Conservation (phyloP, 1,140 invertebrate species). For the Drosophila lacertosa region DNA sequence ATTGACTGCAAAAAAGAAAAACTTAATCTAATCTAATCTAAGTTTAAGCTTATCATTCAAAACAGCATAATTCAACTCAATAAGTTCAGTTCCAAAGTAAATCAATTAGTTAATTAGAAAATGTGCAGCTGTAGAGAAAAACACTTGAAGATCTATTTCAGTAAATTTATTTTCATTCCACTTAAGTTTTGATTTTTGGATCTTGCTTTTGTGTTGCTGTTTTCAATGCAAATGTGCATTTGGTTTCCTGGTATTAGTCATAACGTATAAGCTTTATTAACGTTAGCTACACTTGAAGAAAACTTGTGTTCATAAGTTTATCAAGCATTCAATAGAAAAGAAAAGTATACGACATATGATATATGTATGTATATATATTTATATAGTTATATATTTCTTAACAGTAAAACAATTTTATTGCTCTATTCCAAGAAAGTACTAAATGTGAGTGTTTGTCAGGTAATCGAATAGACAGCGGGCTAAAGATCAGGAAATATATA, state of each 20-base stretch:
- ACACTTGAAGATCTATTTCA: neutral
- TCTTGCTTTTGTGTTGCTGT: too few species aligned
- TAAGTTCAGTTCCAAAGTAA: too few species aligned
- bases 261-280: neutral
- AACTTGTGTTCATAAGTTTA: too few species aligned
- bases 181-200: neutral
- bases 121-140: neutral
- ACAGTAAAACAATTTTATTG: neutral
- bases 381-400: neutral
- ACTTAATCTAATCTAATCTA: neutral
- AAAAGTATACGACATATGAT: neutral
- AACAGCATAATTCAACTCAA: too few species aligned
- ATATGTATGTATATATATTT: neutral
- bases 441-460: neutral
- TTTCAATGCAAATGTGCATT: neutral
- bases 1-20: too few species aligned
- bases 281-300: neutral
- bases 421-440: neutral
- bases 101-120: neutral
- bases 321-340: too few species aligned
- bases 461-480: constrained; percentile 5
- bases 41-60: neutral
- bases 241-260: constrained; percentile 6
- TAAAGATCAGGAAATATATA: neutral
- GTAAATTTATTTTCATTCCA: neutral